phyloP scores from a whole-genome alignment of 2,797 vertebrate species.

The Heliangelus exortis region DNA sequence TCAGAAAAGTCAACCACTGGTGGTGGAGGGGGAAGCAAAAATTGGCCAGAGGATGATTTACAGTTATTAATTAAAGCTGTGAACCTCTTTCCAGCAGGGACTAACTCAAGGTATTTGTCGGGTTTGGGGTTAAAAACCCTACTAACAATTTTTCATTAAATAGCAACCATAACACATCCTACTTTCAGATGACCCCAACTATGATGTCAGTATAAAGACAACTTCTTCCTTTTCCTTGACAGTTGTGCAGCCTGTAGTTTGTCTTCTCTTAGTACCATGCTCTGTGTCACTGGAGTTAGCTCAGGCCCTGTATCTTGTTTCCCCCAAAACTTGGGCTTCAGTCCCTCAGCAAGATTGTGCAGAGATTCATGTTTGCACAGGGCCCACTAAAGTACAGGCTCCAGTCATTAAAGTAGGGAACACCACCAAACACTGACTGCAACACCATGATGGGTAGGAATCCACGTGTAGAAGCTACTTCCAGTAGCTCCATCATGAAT shows the following conservation, averaged over 20 bases:
- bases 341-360: not conserved
- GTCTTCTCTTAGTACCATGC: not conserved
- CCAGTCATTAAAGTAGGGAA: not conserved
- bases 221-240: not conserved
- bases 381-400: not conserved
- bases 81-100: constrained; percentile 98
- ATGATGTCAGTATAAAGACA: not conserved
- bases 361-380: not conserved
- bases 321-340: not conserved
- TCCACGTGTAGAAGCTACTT: not conserved
- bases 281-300: not conserved
- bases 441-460: not conserved
- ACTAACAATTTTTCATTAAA: not conserved
- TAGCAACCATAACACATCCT: not conserved
- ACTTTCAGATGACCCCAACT: not conserved
- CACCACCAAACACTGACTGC: not conserved
- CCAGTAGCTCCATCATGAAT: not conserved
- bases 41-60: constrained; percentile 95
- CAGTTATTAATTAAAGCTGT: constrained; percentile 98
- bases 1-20: constrained; percentile 87
- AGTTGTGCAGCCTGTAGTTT: not conserved
- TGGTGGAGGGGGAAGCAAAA: constrained; percentile 82
- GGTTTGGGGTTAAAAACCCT: not conserved
- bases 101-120: constrained; percentile 89
- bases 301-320: not conserved